phyloP scores from a whole-genome alignment of 2,797 vertebrate genomes.

The Spea hammondii region DNA sequence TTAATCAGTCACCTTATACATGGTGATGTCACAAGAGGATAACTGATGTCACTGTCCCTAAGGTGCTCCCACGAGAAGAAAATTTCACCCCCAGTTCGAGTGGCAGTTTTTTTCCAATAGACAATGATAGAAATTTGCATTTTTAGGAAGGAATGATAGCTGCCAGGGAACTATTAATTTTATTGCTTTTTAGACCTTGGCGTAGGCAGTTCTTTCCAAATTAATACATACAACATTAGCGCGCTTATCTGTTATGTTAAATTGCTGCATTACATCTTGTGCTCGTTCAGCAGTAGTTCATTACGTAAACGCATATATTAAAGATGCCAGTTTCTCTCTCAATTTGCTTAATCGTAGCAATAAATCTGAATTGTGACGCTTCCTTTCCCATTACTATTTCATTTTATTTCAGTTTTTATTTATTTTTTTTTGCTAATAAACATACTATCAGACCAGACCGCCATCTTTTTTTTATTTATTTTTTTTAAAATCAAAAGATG shows the following conservation, averaged over 20 bases:
- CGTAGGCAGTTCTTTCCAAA: not conserved
- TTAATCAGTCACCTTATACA: too few relatives aligned
- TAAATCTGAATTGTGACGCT: conserved; percentile 50
- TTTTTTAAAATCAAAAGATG: not conserved
- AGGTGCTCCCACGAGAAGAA: too few relatives aligned
- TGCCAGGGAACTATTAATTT: conserved; percentile 29
- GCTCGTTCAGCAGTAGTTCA: conserved; percentile 40
- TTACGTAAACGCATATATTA: conserved; percentile 44
- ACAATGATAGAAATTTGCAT: conserved; percentile 6
- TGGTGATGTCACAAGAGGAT: too few relatives aligned
- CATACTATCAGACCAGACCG: conserved; percentile 29
- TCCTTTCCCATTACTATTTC: conserved; percentile 45
- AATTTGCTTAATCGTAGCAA: conserved; percentile 45
- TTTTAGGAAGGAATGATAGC: not conserved
- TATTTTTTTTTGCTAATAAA: conserved; percentile 25
- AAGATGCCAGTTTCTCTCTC: conserved; percentile 41
- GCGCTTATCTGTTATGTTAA: conserved; percentile 47
- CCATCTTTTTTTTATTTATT: not conserved
- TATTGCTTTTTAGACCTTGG: conserved; percentile 37
- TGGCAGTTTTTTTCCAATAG: not conserved
- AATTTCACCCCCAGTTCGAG: too few relatives aligned
- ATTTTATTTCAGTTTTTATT: not conserved
- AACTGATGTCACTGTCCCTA: too few relatives aligned
- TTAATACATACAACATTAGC: conserved; percentile 39
- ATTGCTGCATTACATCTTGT: conserved; percentile 42